Evolutionary conservation across 2,113 vertebrate genomes (phyloP).

Genomic region (cattle (Bos taurus)): DNA sequence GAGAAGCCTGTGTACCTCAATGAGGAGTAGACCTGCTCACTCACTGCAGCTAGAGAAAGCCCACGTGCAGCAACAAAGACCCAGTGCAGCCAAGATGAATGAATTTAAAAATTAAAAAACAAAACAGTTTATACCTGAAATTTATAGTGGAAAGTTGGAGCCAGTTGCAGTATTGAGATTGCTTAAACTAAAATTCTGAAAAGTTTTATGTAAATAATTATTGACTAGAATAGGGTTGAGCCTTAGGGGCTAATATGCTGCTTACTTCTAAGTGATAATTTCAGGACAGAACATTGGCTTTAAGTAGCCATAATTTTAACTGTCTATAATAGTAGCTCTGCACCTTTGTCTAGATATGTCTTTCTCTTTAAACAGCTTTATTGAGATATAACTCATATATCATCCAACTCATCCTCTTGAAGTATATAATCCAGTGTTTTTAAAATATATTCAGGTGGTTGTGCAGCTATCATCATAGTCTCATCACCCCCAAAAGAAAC

Average conservation of each 20-base stretch:
- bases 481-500: neutral
- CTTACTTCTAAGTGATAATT: neutral
- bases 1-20: neutral
- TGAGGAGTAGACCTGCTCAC: neutral
- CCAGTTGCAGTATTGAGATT: neutral
- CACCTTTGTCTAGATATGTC: neutral
- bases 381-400: neutral
- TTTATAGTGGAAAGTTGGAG: neutral
- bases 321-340: neutral
- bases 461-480: neutral
- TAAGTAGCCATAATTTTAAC: neutral
- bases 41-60: neutral
- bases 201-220: neutral
- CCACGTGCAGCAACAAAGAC: neutral
- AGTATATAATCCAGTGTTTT: neutral
- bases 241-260: neutral
- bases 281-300: neutral
- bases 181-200: constrained; percentile 7
- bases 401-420: neutral
- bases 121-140: neutral
- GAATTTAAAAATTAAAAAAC: neutral
- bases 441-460: neutral
- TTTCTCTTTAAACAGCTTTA: neutral
- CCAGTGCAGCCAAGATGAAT: neutral
- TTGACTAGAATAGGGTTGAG: neutral